Percentiles rank a stretch among this genome's conserved stretches.
phyloP scores from a whole-genome alignment of 2,888 invertebrate species.

The Brenthis daphne region DNA sequence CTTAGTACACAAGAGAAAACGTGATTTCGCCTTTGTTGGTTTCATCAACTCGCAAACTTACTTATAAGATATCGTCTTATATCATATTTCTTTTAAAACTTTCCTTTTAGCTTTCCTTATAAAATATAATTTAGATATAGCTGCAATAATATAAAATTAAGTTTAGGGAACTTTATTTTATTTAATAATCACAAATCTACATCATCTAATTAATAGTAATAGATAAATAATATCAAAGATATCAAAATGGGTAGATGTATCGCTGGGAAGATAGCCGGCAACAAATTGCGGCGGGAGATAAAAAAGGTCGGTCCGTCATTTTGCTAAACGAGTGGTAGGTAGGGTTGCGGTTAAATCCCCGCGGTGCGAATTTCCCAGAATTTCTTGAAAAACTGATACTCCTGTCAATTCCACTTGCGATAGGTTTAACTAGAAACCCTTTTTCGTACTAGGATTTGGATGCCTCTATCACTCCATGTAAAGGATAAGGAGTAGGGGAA shows the following conservation, averaged over 20 bases:
- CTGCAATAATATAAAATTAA: too few species aligned
- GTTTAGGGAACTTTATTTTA: too few species aligned
- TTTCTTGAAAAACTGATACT: conserved; percentile 65
- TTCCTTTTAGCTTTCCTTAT: conserved; percentile 2
- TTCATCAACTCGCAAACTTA: conserved; percentile 17
- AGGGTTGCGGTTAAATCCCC: conserved; percentile 58
- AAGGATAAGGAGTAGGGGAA: conserved; percentile 1
- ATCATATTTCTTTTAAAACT: conserved; percentile 16
- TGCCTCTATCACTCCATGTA: background rate
- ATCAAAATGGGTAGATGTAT: conserved; percentile 52
- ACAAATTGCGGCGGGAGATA: conserved; percentile 80
- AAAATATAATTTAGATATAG: background rate
- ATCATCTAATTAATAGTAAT: conserved; percentile 22
- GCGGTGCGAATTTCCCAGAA: conserved; percentile 47
- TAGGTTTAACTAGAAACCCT: conserved; percentile 47
- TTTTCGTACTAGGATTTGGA: conserved; percentile 26
- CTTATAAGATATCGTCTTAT: conserved; percentile 18
- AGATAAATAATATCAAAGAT: conserved; percentile 20
- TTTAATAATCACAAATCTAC: background rate
- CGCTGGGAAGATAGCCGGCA: conserved; percentile 71
- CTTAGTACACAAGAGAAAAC: conserved; percentile 18
- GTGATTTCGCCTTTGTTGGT: conserved; percentile 18
- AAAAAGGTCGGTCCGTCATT: conserved; percentile 81
- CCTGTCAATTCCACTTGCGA: conserved; percentile 63
- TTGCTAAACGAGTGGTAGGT: conserved; percentile 73